These are phyloP conservation scores for Gulo gulo DNA, from an alignment of 2,113 vertebrate genomes.

Conservation along the genomic window DNA sequence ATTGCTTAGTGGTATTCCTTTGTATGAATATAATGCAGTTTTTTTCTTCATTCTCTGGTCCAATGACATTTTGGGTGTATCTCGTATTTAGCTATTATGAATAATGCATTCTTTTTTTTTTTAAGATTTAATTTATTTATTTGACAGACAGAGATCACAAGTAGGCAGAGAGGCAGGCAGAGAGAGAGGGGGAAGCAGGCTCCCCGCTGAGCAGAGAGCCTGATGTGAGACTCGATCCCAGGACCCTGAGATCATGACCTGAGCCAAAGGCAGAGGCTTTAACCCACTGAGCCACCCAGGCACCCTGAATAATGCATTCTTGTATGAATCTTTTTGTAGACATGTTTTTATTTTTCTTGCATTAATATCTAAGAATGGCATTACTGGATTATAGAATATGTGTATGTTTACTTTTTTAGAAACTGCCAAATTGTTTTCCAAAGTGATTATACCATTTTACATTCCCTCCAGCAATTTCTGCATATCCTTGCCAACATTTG, in stretches of 20 bases:
- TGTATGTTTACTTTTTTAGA: neutral
- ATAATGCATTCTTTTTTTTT: neutral
- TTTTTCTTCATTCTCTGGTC: neutral
- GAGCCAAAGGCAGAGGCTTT: too few species aligned
- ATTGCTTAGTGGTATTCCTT: neutral
- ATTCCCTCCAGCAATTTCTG: neutral
- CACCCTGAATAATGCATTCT: neutral
- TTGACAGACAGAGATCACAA: too few species aligned
- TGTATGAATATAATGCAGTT: neutral
- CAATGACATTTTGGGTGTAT: neutral
- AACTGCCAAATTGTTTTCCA: neutral
- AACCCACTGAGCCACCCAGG: too few species aligned
- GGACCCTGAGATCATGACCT: too few species aligned
- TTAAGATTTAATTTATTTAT: too few species aligned
- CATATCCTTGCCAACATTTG: neutral
- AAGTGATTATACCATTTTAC: neutral
- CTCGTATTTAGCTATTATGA: neutral
- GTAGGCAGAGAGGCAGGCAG: too few species aligned
- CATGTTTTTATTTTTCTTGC: conserved; percentile 36
- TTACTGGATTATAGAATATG: neutral
- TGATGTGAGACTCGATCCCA: too few species aligned
- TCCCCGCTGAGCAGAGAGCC: too few species aligned
- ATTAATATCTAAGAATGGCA: neutral
- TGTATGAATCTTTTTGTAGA: neutral
- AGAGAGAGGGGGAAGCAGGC: too few species aligned